phyloP scores from a whole-genome alignment of 1,140 invertebrate genomes.

The Apocrypta bakeri region DNA sequence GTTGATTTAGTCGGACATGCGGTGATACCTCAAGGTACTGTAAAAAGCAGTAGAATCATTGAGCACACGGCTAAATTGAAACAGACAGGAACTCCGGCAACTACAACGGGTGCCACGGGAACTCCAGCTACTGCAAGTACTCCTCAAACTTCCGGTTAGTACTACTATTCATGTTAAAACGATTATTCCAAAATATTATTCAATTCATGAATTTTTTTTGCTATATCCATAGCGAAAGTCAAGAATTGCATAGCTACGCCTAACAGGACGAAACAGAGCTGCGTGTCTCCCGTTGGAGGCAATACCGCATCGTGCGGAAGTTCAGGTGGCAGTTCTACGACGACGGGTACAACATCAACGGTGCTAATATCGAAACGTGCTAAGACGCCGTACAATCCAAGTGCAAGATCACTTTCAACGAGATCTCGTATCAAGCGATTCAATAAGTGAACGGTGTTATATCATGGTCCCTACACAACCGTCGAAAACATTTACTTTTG shows the following conservation, averaged over 20 bases:
- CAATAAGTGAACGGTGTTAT: constrained; percentile 64
- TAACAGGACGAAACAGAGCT: constrained; percentile 55
- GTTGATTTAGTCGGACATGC: constrained; percentile 70
- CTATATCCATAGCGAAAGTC: constrained; percentile 22
- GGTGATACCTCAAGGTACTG: constrained; percentile 65
- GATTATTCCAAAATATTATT: no score
- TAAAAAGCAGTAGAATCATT: constrained; percentile 65
- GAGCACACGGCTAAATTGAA: constrained; percentile 61
- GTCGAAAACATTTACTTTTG: constrained; percentile 32
- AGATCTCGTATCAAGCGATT: constrained; percentile 70
- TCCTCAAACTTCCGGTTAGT: constrained; percentile 26
- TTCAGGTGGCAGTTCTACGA: neutral
- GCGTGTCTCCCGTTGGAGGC: neutral
- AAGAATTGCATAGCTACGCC: constrained; percentile 49
- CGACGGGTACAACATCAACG: constrained; percentile 9
- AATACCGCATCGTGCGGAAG: neutral
- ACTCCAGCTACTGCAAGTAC: neutral
- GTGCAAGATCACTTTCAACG: constrained; percentile 64
- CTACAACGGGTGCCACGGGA: neutral
- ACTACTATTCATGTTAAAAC: no score
- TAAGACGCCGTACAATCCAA: constrained; percentile 67
- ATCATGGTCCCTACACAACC: neutral
- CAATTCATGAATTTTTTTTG: no score
- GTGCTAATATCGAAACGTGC: constrained; percentile 64
- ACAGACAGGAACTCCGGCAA: constrained; percentile 33